A percentile compares a stretch with the other conserved stretches of the same genome.
These are phyloP conservation scores for Thera obeliscata DNA, from an alignment of 2,888 invertebrate species.

Conservation along the genomic window DNA sequence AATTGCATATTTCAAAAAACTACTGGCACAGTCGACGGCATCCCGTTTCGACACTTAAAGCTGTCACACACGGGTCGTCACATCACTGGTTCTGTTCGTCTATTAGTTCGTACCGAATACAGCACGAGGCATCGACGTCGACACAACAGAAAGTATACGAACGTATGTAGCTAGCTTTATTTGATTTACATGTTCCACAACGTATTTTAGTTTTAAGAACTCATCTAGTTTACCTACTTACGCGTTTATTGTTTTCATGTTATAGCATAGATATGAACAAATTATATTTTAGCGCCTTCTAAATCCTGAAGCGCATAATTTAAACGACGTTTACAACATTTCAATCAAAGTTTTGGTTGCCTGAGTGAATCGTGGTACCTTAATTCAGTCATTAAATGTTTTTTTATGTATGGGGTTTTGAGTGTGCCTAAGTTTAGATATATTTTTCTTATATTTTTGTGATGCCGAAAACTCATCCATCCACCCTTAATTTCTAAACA, in stretches of 20 bases:
- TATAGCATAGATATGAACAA: too few species aligned
- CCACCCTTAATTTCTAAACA: conserved; percentile 31
- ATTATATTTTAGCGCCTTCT: too few species aligned
- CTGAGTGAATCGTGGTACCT: not conserved
- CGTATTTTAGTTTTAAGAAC: conserved; percentile 1
- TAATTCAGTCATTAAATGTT: not conserved
- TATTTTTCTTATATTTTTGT: too few species aligned
- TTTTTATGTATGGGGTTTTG: too few species aligned
- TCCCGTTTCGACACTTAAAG: conserved; percentile 21
- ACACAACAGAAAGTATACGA: not conserved
- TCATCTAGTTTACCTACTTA: not conserved
- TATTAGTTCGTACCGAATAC: conserved; percentile 1
- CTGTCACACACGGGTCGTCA: conserved; percentile 24
- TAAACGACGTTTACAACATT: too few species aligned
- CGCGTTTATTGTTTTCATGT: too few species aligned
- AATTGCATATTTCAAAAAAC: conserved; percentile 83
- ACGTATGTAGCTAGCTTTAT: conserved; percentile 7
- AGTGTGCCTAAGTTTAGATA: too few species aligned
- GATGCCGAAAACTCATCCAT: too few species aligned
- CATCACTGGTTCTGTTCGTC: conserved; percentile 8
- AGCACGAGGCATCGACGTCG: conserved; percentile 1
- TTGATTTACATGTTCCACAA: not conserved
- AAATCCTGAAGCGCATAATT: too few species aligned
- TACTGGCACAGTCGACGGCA: conserved; percentile 56
- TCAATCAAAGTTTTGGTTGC: too few species aligned